Evolutionary conservation across 2,113 vertebrate species (phyloP).

Genomic region (Rhinogobius similis): DNA sequence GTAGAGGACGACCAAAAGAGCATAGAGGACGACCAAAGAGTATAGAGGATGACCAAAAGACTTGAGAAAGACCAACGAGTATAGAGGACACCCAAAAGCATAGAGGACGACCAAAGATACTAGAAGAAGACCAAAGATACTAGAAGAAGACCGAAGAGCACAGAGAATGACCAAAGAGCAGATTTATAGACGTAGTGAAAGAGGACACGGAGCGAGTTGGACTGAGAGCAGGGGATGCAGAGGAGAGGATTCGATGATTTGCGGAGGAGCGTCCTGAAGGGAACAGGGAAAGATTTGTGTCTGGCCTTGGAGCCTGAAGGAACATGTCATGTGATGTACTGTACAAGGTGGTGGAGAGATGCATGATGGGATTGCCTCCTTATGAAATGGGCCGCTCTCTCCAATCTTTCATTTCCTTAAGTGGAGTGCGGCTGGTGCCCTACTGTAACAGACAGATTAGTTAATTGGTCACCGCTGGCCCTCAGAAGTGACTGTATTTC

Average conservation of each 20-base stretch:
- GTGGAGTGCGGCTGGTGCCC: slow-evolving; percentile 54
- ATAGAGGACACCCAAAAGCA: no score
- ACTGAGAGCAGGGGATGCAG: background rate
- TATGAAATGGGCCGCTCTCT: slow-evolving; percentile 52
- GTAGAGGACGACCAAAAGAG: no score
- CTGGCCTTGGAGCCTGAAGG: background rate
- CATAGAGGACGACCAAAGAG: no score
- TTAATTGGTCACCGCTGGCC: slow-evolving; percentile 68
- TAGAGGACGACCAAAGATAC: no score
- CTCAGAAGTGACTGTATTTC: slow-evolving; percentile 57
- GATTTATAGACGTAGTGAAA: background rate
- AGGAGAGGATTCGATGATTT: background rate
- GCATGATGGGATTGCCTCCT: slow-evolving; percentile 64
- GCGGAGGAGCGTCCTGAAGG: background rate
- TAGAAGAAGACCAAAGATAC: no score
- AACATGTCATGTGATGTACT: background rate
- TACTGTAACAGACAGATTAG: slow-evolving; percentile 59
- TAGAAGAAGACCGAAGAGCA: no score
- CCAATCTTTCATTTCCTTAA: slow-evolving; percentile 73
- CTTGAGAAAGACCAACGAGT: no score
- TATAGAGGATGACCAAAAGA: background rate
- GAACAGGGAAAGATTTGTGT: slow-evolving; percentile 3
- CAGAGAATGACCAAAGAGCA: background rate
- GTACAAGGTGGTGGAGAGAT: slow-evolving; percentile 42
- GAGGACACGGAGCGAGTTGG: background rate